A percentile compares a stretch with the other conserved stretches of the same genome.
Conservation (phyloP, 2,888 invertebrate genomes). For the Eilema depressum region DNA sequence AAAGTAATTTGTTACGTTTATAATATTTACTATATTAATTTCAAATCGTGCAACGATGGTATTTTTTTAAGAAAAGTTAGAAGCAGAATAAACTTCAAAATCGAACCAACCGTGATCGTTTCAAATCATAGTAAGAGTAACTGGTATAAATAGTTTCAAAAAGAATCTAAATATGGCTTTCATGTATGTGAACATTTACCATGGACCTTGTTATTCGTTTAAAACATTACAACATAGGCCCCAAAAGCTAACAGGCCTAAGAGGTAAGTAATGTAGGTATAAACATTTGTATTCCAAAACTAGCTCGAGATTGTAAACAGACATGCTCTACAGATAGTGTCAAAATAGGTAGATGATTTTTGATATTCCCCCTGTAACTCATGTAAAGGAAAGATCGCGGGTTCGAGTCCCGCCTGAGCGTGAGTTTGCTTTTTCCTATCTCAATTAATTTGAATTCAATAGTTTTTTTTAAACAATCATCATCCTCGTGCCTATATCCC, state of each 20-base stretch:
- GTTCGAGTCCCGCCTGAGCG: too few species aligned
- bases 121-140: not conserved
- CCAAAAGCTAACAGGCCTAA: constrained; percentile 68
- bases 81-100: not conserved
- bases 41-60: not conserved
- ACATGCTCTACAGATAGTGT: too few species aligned
- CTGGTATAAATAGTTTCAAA: not conserved
- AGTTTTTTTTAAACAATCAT: too few species aligned
- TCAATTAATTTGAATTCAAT: too few species aligned
- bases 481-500: too few species aligned
- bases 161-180: constrained; percentile 52
- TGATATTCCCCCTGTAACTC: too few species aligned
- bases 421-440: too few species aligned
- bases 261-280: constrained; percentile 65
- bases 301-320: not conserved
- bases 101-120: not conserved
- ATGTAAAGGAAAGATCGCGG: too few species aligned
- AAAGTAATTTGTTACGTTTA: not conserved
- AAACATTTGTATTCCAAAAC: not conserved
- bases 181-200: constrained; percentile 65
- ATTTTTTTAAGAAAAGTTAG: not conserved
- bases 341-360: too few species aligned
- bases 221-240: constrained; percentile 66
- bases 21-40: not conserved
- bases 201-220: constrained; percentile 70